Conservation (phyloP, 1,140 invertebrate species). For the Dreissena rostriformis region DNA sequence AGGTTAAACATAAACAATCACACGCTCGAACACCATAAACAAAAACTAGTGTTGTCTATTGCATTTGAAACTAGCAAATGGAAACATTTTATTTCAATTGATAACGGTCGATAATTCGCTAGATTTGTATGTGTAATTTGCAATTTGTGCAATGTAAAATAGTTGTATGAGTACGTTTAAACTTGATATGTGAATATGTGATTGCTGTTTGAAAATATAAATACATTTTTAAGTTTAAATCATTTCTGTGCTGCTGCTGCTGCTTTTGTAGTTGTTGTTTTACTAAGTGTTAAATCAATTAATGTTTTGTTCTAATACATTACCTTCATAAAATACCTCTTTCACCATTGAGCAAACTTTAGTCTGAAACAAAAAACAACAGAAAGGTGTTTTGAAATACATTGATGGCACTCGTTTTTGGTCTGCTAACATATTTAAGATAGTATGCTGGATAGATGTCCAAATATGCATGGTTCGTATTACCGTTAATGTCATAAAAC, state of each 20-base stretch:
- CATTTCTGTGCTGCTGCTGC: background rate
- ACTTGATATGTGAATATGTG: background rate
- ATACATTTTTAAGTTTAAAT: background rate
- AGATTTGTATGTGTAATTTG: background rate
- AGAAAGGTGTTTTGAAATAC: background rate
- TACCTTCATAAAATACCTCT: constrained; percentile 57
- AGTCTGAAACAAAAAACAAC: constrained; percentile 25
- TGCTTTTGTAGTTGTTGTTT: background rate
- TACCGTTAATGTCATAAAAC: no score
- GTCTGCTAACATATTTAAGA: no score
- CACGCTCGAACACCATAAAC: no score
- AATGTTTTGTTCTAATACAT: background rate
- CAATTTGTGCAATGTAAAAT: background rate
- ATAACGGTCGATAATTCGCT: no score
- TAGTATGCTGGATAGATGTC: no score
- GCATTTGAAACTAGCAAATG: background rate
- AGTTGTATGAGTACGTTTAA: background rate
- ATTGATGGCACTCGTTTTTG: no score
- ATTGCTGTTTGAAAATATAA: background rate
- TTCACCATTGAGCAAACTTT: constrained; percentile 51
- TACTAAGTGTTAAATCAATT: background rate
- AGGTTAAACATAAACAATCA: no score
- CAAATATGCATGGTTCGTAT: no score
- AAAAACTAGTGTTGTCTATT: no score
- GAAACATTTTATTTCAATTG: background rate